Evolutionary conservation across 2,113 vertebrate species (phyloP).

Genomic region (Gobio gobio): DNA sequence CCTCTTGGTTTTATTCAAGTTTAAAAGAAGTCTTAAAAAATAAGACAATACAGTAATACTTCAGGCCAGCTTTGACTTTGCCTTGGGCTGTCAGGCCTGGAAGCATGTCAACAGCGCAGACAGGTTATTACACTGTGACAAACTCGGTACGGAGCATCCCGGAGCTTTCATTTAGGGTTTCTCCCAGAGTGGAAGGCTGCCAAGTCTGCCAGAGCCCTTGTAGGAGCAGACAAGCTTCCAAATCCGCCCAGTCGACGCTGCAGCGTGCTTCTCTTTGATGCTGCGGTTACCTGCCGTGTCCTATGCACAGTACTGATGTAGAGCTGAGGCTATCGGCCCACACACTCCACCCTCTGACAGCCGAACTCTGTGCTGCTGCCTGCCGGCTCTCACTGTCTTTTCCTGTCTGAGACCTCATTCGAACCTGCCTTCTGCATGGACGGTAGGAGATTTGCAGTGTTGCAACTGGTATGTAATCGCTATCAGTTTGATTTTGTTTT

Average conservation of each 20-base stretch:
- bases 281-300: conserved; percentile 53
- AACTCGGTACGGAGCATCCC: conserved; percentile 56
- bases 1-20: neutral
- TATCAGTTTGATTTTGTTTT: neutral
- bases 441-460: conserved; percentile 4
- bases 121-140: conserved; percentile 64
- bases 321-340: conserved; percentile 46
- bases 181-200: conserved; percentile 52
- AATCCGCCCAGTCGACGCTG: conserved; percentile 54
- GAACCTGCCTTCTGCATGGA: conserved; percentile 14
- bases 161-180: conserved; percentile 57
- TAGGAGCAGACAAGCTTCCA: conserved; percentile 58
- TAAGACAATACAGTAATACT: conserved; percentile 31
- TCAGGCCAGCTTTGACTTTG: conserved; percentile 40
- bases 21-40: conserved; percentile 29
- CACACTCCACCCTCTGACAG: conserved; percentile 38
- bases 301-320: conserved; percentile 49
- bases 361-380: neutral
- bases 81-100: conserved; percentile 49
- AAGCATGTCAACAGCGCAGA: conserved; percentile 54
- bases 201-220: conserved; percentile 47
- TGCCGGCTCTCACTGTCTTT: neutral
- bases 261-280: conserved; percentile 51
- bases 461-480: neutral
- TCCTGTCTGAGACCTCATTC: conserved; percentile 8